Conservation (phyloP, 1,140 invertebrate species). For the Mamestra configurata region DNA sequence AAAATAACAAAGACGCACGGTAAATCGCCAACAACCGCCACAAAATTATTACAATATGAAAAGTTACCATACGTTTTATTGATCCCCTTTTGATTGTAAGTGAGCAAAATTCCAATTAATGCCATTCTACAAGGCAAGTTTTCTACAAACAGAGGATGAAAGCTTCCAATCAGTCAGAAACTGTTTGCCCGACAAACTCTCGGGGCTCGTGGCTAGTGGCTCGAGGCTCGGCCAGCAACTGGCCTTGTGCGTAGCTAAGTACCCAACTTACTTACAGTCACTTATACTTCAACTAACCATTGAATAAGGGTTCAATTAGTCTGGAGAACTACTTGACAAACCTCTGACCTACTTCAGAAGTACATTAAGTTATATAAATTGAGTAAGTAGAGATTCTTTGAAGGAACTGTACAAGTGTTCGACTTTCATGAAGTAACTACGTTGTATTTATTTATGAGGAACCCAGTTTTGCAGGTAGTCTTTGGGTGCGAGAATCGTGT, state of each 20-base stretch:
- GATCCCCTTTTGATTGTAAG: constrained; percentile 6
- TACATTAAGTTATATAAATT: constrained; percentile 18
- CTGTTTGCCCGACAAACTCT: constrained; percentile 52
- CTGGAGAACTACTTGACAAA: constrained; percentile 35
- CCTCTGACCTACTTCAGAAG: constrained; percentile 32
- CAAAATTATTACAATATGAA: background rate
- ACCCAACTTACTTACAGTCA: constrained; percentile 54
- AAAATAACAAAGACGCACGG: too few relatives aligned
- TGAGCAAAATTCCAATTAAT: constrained; percentile 52
- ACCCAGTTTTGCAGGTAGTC: background rate
- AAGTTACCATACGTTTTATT: background rate
- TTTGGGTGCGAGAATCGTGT: background rate
- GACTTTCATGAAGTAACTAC: background rate
- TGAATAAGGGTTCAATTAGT: constrained; percentile 49
- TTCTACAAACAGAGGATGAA: constrained; percentile 54
- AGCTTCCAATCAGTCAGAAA: constrained; percentile 57
- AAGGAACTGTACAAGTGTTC: constrained; percentile 23
- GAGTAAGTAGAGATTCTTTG: constrained; percentile 14
- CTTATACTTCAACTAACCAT: constrained; percentile 50
- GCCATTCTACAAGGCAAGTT: constrained; percentile 24
- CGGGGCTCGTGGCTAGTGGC: too few relatives aligned
- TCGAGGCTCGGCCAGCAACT: constrained; percentile 2
- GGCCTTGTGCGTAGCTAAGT: constrained; percentile 51
- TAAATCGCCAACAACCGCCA: background rate
- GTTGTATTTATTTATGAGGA: background rate